Evolutionary conservation across 2,113 vertebrate species (phyloP).

Genomic region (Merops nubicus): DNA sequence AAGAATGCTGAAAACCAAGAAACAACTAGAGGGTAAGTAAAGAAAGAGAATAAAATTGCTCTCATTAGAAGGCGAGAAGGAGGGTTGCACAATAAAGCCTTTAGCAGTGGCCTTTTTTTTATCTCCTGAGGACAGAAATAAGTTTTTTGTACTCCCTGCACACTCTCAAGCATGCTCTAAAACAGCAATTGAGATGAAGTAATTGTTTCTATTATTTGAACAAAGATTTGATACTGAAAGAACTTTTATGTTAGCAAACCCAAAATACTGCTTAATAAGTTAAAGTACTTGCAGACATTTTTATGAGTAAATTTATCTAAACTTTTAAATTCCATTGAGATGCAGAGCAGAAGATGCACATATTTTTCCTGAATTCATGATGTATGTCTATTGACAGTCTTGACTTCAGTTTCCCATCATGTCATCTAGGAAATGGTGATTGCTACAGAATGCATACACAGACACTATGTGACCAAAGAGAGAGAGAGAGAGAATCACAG

Average conservation of each 20-base stretch:
- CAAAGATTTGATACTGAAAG: background rate
- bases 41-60: background rate
- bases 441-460: background rate
- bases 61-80: no score
- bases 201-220: background rate
- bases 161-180: background rate
- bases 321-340: background rate
- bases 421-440: background rate
- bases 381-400: background rate
- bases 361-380: background rate
- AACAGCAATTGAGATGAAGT: accelerated
- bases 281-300: background rate
- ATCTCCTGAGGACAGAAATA: background rate
- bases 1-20: background rate
- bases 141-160: background rate
- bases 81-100: background rate
- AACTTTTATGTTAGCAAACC: background rate
- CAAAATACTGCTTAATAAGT: background rate
- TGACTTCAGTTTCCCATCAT: background rate
- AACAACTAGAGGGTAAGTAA: background rate
- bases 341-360: background rate
- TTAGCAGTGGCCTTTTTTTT: background rate
- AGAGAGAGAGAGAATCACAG: background rate
- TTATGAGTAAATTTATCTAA: background rate
- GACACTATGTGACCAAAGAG: background rate